These are phyloP conservation scores for Desmodus rotundus DNA, from an alignment of 2,113 vertebrate species.

Conservation along the genomic window DNA sequence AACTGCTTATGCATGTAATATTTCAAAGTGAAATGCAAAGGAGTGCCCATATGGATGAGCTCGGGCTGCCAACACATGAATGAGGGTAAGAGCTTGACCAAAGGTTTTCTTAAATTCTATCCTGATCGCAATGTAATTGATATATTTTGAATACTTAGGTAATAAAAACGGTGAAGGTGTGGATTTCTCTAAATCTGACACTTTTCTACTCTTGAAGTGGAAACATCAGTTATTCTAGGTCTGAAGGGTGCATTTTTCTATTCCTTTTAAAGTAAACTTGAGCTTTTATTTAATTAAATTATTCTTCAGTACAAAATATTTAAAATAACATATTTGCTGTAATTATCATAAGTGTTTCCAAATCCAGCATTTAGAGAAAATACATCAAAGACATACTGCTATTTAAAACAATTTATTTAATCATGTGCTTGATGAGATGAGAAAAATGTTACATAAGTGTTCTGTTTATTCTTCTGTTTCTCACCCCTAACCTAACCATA, in stretches of 20 bases:
- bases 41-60: background rate
- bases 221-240: background rate
- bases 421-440: background rate
- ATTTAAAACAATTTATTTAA: background rate
- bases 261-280: background rate
- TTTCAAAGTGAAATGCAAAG: background rate
- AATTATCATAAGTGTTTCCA: background rate
- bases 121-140: background rate
- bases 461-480: background rate
- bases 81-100: background rate
- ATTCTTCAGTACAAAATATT: background rate
- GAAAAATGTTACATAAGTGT: background rate
- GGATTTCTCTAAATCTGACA: background rate
- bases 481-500: background rate
- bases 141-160: background rate
- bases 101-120: background rate
- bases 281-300: background rate
- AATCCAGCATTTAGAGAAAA: background rate
- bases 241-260: background rate
- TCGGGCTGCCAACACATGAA: background rate
- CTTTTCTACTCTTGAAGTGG: slow-evolving; percentile 13
- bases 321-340: background rate
- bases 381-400: background rate
- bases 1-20: background rate
- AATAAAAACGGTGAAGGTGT: background rate